These are phyloP conservation scores for Leucoraja erinaceus DNA, from an alignment of 2,113 vertebrate genomes.

Conservation along the genomic window DNA sequence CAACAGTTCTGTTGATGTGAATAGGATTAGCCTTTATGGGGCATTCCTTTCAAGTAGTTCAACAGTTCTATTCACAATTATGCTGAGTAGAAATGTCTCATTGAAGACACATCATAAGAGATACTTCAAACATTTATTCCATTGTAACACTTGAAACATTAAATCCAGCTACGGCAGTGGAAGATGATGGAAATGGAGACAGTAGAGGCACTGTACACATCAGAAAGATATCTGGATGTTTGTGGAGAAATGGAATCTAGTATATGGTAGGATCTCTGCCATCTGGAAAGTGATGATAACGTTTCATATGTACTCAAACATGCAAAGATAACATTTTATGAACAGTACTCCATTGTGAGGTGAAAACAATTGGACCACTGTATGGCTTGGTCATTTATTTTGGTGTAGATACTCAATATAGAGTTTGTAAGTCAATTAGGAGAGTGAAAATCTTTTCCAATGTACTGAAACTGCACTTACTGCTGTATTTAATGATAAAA, in stretches of 20 bases:
- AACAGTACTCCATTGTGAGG: neutral
- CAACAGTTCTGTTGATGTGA: neutral
- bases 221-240: conserved; percentile 25
- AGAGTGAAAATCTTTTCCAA: too few relatives aligned
- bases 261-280: conserved; percentile 31
- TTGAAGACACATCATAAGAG: neutral
- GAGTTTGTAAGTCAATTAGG: too few relatives aligned
- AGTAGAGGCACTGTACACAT: conserved; percentile 8
- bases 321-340: conserved; percentile 36
- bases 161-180: neutral
- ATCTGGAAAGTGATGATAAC: conserved; percentile 33
- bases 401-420: neutral
- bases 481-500: neutral
- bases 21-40: neutral
- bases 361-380: conserved; percentile 26
- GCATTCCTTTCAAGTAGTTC: neutral
- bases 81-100: neutral
- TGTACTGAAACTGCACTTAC: neutral
- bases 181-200: conserved; percentile 8
- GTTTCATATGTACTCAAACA: conserved; percentile 16
- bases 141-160: conserved; percentile 14
- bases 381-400: conserved; percentile 19
- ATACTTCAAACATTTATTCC: neutral
- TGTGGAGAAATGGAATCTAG: conserved; percentile 33
- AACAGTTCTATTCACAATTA: neutral